Evolutionary conservation across 2,797 vertebrate species (phyloP).

Genomic region (Alosa sapidissima): DNA sequence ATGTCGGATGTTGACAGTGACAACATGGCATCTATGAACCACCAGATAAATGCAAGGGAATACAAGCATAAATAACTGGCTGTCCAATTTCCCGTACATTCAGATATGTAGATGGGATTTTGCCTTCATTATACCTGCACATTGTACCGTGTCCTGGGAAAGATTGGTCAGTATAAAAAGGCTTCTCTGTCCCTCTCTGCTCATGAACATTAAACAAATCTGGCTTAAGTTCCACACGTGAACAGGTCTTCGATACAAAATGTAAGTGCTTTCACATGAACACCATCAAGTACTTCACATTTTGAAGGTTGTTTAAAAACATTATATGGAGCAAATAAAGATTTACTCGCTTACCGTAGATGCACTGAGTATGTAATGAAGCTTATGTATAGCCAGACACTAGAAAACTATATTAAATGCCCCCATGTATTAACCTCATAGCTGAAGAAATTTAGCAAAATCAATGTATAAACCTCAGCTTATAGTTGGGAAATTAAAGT

Average conservation of each 20-base stretch:
- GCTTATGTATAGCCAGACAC: neutral
- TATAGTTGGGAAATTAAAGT: too few species aligned
- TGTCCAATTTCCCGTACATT: neutral
- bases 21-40: neutral
- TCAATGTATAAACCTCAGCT: too few species aligned
- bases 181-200: neutral
- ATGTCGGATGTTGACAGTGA: neutral
- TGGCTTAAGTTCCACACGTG: neutral
- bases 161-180: conserved; percentile 1
- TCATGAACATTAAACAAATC: neutral
- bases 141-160: neutral
- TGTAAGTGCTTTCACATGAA: neutral
- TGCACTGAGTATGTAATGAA: neutral
- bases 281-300: neutral
- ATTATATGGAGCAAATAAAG: too few species aligned
- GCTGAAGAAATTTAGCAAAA: too few species aligned
- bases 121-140: neutral
- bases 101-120: conserved; percentile 1
- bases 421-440: too few species aligned
- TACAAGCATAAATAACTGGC: neutral
- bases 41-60: neutral
- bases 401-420: too few species aligned
- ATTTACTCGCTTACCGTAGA: too few species aligned
- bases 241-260: neutral
- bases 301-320: neutral